These are phyloP conservation scores for Drosophila cardini DNA, from an alignment of 1,140 invertebrate genomes.

Conservation along the genomic window DNA sequence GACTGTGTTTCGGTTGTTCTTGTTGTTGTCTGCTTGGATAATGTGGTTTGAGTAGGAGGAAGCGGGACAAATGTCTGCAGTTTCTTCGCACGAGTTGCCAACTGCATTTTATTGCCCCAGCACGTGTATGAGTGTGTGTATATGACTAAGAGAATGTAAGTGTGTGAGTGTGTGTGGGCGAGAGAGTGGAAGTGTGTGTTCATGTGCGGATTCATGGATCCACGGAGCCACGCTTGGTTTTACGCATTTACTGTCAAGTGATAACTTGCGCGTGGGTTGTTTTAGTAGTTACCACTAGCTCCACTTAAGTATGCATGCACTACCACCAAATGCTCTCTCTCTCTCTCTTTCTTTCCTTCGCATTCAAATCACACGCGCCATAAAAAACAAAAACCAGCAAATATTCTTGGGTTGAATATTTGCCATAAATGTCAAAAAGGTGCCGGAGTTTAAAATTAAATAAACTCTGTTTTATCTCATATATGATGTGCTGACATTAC, in stretches of 20 bases:
- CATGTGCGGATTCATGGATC: constrained; percentile 51
- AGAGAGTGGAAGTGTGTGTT: constrained; percentile 5
- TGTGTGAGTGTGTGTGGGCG: constrained; percentile 16
- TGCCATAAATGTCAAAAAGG: constrained; percentile 29
- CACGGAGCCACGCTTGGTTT: constrained; percentile 67
- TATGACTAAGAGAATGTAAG: no score
- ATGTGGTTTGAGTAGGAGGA: neutral
- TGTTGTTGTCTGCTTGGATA: neutral
- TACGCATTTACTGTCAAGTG: constrained; percentile 71
- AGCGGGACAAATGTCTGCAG: constrained; percentile 45
- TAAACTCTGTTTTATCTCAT: constrained; percentile 44
- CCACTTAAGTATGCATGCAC: neutral
- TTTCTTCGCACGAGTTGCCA: constrained; percentile 59
- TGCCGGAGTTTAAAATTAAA: constrained; percentile 45
- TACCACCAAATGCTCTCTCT: neutral
- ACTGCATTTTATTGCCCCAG: constrained; percentile 75
- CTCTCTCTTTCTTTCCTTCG: neutral
- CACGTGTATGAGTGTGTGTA: constrained; percentile 19
- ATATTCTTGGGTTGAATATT: constrained; percentile 51
- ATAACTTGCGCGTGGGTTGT: constrained; percentile 76
- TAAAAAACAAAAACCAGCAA: constrained; percentile 37
- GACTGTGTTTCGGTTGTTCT: neutral
- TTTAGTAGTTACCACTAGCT: constrained; percentile 57
- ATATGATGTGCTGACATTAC: constrained; percentile 10
- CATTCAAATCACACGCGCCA: constrained; percentile 36